phyloP scores from a whole-genome alignment of 2,888 invertebrate genomes.

The Mesoligia furuncula region DNA sequence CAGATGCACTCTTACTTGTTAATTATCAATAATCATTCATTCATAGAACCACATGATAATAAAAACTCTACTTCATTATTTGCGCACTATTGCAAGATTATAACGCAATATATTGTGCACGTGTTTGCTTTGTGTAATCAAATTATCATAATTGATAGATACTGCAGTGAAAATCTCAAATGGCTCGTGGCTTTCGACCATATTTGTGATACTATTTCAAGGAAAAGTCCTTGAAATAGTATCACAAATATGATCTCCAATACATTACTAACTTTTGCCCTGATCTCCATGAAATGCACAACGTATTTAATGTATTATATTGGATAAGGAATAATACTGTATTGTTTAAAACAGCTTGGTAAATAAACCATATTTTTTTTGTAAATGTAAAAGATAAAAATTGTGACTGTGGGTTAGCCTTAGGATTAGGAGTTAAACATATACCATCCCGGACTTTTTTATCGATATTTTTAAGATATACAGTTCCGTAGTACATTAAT shows the following conservation, averaged over 20 bases:
- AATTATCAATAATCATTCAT: constrained; percentile 27
- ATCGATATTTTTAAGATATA: no score
- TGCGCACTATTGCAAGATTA: constrained; percentile 29
- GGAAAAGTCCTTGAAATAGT: no score
- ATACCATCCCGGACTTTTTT: no score
- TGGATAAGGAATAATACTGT: no score
- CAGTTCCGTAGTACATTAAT: no score
- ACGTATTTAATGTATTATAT: no score
- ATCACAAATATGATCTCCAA: neutral
- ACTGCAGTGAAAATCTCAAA: neutral
- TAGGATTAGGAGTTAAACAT: no score
- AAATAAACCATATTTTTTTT: no score
- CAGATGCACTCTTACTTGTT: constrained; percentile 22
- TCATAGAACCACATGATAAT: constrained; percentile 22
- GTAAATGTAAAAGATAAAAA: no score
- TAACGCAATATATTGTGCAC: constrained; percentile 35
- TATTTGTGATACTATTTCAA: neutral
- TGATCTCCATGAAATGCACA: no score
- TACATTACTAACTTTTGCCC: neutral
- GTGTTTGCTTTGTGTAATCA: constrained; percentile 19
- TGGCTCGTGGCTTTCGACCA: neutral
- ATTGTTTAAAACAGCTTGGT: no score
- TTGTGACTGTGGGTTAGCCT: no score
- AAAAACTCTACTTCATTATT: constrained; percentile 28
- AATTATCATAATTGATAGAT: constrained; percentile 30